Base-by-base conservation (phyloP, 2,888 invertebrate genomes). In the Melipona bicolor region DNA sequence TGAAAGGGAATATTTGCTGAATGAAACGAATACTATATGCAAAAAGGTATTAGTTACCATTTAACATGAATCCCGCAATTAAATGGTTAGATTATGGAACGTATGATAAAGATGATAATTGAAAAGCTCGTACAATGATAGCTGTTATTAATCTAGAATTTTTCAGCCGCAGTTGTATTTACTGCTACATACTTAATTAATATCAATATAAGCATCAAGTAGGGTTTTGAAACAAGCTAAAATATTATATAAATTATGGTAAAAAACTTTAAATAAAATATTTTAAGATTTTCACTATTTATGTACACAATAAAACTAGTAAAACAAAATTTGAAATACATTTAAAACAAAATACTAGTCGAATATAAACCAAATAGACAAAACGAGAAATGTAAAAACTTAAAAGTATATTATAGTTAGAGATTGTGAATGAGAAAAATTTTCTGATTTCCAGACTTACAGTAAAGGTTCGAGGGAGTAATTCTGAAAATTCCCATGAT, bases 51-150 rank as follows among this genome's bases (percentile, higher is more conserved):
- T 32, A 61, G n/a, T 19, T 68, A 68, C 36, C 52, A 81, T 21
- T 73, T 70, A 15, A 77, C 69, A 43, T 43, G 32, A 11, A 84
- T 59, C 3, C 69, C 56, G 4, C 70, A 77, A 27, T 61, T 61
- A 50, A 81, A 77, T 64, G 68, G 72, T 15, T 43, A 43, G 36
- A 62, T 84, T 3, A 50, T 64, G 3, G 56, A 82, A 27, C 61
- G 72, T 0, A 91, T 93, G 93, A 80, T 91, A 93, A 21, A 93
- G 82, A 92, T 84, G 15, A 75, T 89, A 27, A 83, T 77, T 0
- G 83, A 88, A 70, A 88, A 84, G 76, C 84, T 5, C 80, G 84
- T 17, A 68, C 81, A 70, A 84, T 86, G 71, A 32, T 81, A 76
- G 24, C 2, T 15, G 17, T 6, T 54, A 50, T 68, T 32, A 9